A percentile compares a stretch with the other conserved stretches of the same genome.
Evolutionary conservation across 2,888 invertebrate species (phyloP).

Genomic region (Julus scandinavius): DNA sequence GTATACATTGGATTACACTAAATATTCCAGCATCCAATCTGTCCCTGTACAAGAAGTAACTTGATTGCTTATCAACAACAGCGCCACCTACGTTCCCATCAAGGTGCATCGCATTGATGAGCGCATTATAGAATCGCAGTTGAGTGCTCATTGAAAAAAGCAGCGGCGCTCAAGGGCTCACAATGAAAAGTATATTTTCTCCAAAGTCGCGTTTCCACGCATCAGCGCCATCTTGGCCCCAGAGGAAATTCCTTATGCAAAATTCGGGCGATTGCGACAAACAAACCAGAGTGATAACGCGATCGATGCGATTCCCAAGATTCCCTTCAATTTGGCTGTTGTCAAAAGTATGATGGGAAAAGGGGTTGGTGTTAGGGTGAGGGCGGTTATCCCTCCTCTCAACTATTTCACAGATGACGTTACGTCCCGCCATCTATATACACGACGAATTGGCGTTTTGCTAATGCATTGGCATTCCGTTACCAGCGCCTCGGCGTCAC

Average conservation of each 20-base stretch:
- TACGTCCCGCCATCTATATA: no score
- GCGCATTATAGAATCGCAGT: background rate
- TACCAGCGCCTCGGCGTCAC: no score
- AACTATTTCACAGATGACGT: background rate
- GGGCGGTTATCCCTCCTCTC: no score
- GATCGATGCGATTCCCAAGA: background rate
- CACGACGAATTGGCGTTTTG: no score
- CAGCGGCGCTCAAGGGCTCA: background rate
- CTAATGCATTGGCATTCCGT: no score
- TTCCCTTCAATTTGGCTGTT: conserved; percentile 29
- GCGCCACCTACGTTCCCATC: background rate
- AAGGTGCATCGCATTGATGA: background rate
- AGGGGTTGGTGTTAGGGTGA: background rate
- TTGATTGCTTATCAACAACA: background rate
- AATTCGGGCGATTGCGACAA: conserved; percentile 14
- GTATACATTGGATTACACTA: no score
- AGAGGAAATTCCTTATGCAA: conserved; percentile 35
- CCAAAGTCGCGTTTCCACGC: background rate
- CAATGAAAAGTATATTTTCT: background rate
- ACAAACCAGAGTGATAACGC: background rate
- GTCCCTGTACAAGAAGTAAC: background rate
- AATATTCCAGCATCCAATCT: background rate
- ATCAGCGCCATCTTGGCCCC: conserved; percentile 14
- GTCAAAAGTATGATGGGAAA: background rate
- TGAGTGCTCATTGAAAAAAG: background rate